Conservation (phyloP, 2,113 vertebrate genomes). For the Mesembrinibis cayennensis region DNA sequence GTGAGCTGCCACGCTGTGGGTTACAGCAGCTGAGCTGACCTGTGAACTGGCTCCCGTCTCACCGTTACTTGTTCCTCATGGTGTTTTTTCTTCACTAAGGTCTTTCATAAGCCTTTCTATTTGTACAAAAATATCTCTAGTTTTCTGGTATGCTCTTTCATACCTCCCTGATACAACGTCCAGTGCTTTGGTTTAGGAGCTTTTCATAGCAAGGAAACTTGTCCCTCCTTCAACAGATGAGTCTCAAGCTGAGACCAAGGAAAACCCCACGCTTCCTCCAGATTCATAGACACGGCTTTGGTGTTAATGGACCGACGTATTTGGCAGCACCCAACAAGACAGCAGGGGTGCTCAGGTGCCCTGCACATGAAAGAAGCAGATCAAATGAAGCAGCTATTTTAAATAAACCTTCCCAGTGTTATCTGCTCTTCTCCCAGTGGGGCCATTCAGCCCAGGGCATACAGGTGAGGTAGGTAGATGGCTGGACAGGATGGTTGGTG, state of each 20-base stretch:
- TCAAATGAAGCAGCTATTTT: background rate
- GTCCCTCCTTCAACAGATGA: background rate
- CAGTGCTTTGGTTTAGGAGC: background rate
- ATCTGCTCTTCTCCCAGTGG: background rate
- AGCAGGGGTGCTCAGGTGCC: background rate
- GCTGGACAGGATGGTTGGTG: background rate
- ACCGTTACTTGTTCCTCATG: background rate
- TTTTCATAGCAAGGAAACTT: background rate
- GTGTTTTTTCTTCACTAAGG: background rate
- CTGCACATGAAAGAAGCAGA: background rate
- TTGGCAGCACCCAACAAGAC: background rate
- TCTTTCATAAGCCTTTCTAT: background rate
- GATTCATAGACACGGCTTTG: rapidly evolving
- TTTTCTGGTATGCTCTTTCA: background rate
- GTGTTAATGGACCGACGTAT: background rate
- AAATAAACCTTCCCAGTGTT: background rate
- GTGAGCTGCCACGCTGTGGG: background rate
- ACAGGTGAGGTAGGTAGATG: background rate
- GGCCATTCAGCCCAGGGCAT: background rate
- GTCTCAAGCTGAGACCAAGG: background rate
- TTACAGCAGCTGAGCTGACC: background rate
- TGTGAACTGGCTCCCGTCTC: background rate
- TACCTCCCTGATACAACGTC: background rate
- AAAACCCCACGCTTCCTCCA: background rate
- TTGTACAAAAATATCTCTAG: background rate